phyloP scores from a whole-genome alignment of 2,113 vertebrate genomes.

The Epinephelus moara region DNA sequence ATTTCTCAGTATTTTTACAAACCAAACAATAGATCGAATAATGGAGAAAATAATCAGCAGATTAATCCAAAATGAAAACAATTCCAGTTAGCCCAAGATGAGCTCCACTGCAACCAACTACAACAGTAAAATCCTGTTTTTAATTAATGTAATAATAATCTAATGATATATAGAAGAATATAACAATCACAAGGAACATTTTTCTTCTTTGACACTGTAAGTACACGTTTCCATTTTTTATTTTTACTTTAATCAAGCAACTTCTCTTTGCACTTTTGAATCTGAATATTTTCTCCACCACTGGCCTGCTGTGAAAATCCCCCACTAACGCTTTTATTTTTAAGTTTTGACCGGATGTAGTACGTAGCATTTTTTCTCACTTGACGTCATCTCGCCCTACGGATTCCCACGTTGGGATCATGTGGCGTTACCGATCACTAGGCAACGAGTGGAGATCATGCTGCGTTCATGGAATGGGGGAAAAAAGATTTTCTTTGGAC shows the following conservation, averaged over 20 bases:
- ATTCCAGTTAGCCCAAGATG: too few species aligned
- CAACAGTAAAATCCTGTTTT: too few species aligned
- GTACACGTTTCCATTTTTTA: neutral
- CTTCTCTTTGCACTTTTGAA: neutral
- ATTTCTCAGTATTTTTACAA: too few species aligned
- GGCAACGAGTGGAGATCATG: constrained; percentile 36
- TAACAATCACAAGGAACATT: neutral
- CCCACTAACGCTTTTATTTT: constrained; percentile 9
- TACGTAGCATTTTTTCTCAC: rapidly evolving
- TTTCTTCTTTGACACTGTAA: neutral
- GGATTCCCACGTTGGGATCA: constrained; percentile 50
- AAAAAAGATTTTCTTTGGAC: neutral
- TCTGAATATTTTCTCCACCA: neutral
- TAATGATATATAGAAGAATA: too few species aligned
- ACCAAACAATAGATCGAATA: too few species aligned
- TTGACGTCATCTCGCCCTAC: neutral
- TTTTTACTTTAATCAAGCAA: neutral
- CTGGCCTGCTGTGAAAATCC: neutral
- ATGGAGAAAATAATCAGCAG: too few species aligned
- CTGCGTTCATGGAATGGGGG: neutral
- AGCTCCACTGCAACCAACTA: too few species aligned
- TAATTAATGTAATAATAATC: too few species aligned
- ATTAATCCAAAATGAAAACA: too few species aligned
- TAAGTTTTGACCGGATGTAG: neutral
- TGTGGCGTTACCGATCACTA: constrained; percentile 47